A percentile compares a stretch with the other conserved stretches of the same genome.
phyloP scores from a whole-genome alignment of 2,113 vertebrate genomes.

The Hypanus sabinus region DNA sequence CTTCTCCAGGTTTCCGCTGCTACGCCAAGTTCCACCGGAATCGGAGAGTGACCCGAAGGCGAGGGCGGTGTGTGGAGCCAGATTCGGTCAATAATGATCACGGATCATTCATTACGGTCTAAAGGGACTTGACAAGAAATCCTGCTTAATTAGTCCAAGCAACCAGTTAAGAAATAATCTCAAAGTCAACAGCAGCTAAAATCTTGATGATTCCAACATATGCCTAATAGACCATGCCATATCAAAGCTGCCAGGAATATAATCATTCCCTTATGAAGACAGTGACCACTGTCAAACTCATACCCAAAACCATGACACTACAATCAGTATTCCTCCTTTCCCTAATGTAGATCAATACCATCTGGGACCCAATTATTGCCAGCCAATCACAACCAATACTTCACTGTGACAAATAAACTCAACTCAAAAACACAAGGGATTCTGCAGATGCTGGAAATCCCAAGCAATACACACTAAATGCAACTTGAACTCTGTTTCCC shows the following conservation, averaged over 20 bases:
- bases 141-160: neutral
- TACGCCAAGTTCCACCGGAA: constrained; percentile 96
- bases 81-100: constrained; percentile 74
- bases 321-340: too few relatives aligned
- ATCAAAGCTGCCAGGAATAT: neutral
- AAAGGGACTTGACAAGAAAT: constrained; percentile 40
- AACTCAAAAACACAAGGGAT: too few relatives aligned
- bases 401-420: too few relatives aligned
- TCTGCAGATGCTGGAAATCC: too few relatives aligned
- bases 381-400: neutral
- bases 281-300: neutral
- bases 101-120: constrained; percentile 88
- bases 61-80: constrained; percentile 87
- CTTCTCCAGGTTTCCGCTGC: constrained; percentile 74
- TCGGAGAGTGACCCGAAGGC: constrained; percentile 79
- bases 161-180: neutral
- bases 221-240: constrained; percentile 36
- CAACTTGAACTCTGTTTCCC: neutral
- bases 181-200: constrained; percentile 38
- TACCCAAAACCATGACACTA: too few relatives aligned
- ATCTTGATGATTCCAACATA: constrained; percentile 40
- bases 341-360: too few relatives aligned
- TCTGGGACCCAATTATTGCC: neutral
- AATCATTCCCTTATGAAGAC: neutral
- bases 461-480: neutral